Evolutionary conservation across 2,113 vertebrate genomes (phyloP).

Genomic region (Crotalus tigris): DNA sequence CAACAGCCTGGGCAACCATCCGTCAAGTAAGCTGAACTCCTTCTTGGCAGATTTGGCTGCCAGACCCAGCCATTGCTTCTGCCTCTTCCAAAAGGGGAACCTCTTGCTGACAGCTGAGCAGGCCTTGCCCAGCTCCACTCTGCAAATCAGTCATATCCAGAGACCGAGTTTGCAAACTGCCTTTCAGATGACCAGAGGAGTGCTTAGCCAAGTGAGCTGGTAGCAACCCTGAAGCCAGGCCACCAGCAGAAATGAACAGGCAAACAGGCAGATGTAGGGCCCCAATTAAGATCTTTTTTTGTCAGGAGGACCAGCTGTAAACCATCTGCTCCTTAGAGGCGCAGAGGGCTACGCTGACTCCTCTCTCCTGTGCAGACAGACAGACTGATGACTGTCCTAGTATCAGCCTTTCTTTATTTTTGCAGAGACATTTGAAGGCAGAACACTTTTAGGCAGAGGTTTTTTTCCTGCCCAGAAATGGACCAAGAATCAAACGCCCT

Average conservation of each 20-base stretch:
- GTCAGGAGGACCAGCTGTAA: background rate
- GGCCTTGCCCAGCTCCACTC: background rate
- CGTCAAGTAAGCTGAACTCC: background rate
- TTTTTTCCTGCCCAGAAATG: fast-evolving
- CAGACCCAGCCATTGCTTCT: background rate
- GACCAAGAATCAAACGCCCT: background rate
- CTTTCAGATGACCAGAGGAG: background rate
- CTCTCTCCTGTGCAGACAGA: background rate
- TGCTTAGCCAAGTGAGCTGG: background rate
- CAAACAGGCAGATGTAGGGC: background rate
- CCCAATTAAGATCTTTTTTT: background rate
- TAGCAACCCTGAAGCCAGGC: background rate
- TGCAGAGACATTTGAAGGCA: background rate
- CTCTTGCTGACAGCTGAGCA: background rate
- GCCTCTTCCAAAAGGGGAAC: background rate
- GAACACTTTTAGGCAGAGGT: background rate
- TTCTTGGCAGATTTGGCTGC: background rate
- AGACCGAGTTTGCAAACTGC: background rate
- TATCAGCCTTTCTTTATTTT: background rate
- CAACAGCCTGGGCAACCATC: background rate
- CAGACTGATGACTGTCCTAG: background rate
- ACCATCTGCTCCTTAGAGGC: background rate
- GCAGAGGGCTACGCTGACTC: background rate
- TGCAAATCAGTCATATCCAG: background rate
- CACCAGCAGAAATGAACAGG: background rate